Percentiles rank a stretch among this genome's conserved stretches.
Evolutionary conservation across 2,113 vertebrate genomes (phyloP).

Genomic region (Caretta caretta): DNA sequence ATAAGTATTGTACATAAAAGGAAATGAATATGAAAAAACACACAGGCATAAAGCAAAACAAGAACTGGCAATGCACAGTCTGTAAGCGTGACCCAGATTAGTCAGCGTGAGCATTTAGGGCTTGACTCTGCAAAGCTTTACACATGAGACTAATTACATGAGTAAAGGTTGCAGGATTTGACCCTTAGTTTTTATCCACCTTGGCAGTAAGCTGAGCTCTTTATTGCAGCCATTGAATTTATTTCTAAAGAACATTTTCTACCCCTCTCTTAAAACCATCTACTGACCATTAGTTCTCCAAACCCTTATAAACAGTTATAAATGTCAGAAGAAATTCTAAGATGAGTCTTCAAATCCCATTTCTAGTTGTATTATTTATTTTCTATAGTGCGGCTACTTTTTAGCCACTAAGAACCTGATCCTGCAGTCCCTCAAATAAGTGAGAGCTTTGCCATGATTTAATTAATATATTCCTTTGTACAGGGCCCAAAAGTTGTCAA

Average conservation of each 20-base stretch:
- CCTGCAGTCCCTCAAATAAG: not conserved
- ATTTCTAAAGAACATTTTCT: not conserved
- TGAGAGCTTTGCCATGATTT: not conserved
- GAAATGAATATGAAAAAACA: not conserved
- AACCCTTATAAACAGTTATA: not conserved
- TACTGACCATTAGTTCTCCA: not conserved
- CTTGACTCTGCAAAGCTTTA: not conserved
- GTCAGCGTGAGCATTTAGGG: not conserved
- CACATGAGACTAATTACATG: not conserved
- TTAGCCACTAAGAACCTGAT: not conserved
- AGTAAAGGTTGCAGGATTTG: not conserved
- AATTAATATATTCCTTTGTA: not conserved
- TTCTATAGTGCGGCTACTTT: slow-evolving; percentile 6
- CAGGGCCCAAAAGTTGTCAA: not conserved
- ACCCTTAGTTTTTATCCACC: not conserved
- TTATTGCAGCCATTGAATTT: not conserved
- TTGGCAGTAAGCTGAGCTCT: not conserved
- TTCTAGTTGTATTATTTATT: not conserved
- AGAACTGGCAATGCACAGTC: not conserved
- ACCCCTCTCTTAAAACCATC: not conserved
- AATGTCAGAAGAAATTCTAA: not conserved
- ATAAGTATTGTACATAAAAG: not conserved
- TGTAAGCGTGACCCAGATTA: not conserved
- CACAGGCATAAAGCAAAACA: not conserved
- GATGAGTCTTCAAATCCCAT: not conserved